Base-by-base conservation (phyloP, 2,797 vertebrate genomes). In the Halcyon smyrnensis region DNA sequence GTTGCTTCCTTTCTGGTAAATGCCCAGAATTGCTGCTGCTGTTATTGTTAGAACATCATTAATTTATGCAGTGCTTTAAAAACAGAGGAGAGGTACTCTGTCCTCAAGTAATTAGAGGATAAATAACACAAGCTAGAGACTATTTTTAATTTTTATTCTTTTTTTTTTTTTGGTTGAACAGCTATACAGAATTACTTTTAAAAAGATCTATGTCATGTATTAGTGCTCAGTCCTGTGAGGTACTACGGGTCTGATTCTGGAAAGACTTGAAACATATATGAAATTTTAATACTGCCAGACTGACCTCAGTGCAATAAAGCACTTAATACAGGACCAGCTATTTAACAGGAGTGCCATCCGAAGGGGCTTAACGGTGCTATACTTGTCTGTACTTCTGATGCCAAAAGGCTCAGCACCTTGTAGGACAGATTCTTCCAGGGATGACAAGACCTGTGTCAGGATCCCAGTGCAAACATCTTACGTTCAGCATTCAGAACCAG, bases 1-100 rank as follows among this genome's bases (percentile, higher is more conserved):
- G 51, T 74, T 90, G 70, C 74, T 96, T 96, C 85, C 70, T 94
- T 43, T 62, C 78, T 94, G 64, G 50, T 92, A 95, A 89, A 92
- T 77, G 50, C 63, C 71, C 71, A 62, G 53, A 83, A 83, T 51
- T 92, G 71, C 81, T 89, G 68, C 82, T 93, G 70, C 75, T 89
- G 75, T 83, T 93, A 57, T 84, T 92, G 75, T 93, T 93, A 85
- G 75, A 79, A 69, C 62, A 75, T 89, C 80, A 56, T 89, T 92
- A 68, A 87, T 95, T 96, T 95, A 69, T 24, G 37, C 53, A 79
- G 54, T 30, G 45, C 65, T 95, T 90, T 89, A 93, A 87, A 95
- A 89, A 68, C 64, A 90, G 87, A 65, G 77, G 43, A 93, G 85
- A 92, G 88, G 93, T 92, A 62, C 24, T 56, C 50, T 92, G 77